Base-by-base conservation (phyloP, 2,888 invertebrate genomes). In the Drosophila siamana region DNA sequence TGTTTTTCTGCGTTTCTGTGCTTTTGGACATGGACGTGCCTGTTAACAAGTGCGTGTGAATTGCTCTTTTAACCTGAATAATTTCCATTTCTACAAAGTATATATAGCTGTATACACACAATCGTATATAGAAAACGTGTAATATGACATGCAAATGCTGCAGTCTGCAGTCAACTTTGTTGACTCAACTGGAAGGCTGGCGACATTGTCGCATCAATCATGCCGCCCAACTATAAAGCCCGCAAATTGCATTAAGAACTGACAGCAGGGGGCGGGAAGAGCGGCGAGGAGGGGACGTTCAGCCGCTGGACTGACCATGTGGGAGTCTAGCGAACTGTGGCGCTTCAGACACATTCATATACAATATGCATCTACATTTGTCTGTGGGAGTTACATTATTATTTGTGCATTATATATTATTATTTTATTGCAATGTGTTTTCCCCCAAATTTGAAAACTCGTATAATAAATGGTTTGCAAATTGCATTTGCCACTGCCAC, bases 181-280 rank as follows among this genome's bases (percentile, higher is more conserved):
- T 41, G 40, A 46, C 24, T 60, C 9, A 55, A 30, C 15, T 64
- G 43, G 51, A 51, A 50, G 9, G 9, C 51, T 60, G 8, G 48
- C 48, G 68, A 65, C 61, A 71, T 63, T 51, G 69, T 63, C 69
- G 65, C 82, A 79, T 85, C 82, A 82, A 82, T 86, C 74, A 85
- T 56, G 22, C 11, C 7, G 19, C 52, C 57, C 52, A 60, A 63
- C 40, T 59, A 36, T 55, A 65, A 50, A 43, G 36, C 56, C 48
- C 15, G 56, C 55, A 64, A 70, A 66, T 60, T 63, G 64, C 46
- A 57, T 62, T 60, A 50, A 57, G 47, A 43, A 41, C 40, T 48
- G 48, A 7, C 11, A n/a, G 13, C 7, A n/a, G 13, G 13, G 8
- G 22, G 13, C 2, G 4, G 2, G 11, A 8, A 11, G 13, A 6